Evolutionary conservation across 92 coral and sea anemone genomes (phyloP).

Genomic region (Zoanthus sociatus): DNA sequence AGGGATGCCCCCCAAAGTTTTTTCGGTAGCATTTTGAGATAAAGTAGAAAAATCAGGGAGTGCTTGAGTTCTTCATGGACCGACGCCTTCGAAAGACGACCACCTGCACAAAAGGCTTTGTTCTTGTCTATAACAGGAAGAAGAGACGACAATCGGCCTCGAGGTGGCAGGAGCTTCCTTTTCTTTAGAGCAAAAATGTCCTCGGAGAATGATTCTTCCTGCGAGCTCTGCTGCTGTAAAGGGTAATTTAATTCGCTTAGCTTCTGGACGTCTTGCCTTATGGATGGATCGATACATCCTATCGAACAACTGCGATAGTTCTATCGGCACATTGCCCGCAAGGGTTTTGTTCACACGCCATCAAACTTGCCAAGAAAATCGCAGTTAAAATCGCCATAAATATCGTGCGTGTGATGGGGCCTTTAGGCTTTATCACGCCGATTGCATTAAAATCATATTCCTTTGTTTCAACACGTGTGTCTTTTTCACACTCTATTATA

Average conservation of each 20-base stretch:
- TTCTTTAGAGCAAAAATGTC: constrained; percentile 47
- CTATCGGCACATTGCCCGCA: no score
- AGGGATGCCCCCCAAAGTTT: no score
- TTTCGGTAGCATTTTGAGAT: no score
- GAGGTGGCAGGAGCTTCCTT: constrained; percentile 45
- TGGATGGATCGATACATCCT: constrained; percentile 1
- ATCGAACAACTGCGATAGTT: no score
- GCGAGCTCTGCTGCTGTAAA: constrained; percentile 48
- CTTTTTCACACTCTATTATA: no score
- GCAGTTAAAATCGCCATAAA: no score
- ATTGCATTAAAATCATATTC: no score
- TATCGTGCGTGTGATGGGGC: no score
- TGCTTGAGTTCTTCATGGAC: constrained; percentile 57
- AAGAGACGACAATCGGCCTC: constrained; percentile 46
- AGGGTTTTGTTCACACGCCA: no score
- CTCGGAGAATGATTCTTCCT: constrained; percentile 35
- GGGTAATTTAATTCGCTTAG: neutral
- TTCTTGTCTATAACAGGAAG: constrained; percentile 38
- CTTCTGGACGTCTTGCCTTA: neutral
- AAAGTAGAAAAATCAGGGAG: constrained; percentile 35
- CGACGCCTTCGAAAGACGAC: constrained; percentile 61
- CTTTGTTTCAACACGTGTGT: no score
- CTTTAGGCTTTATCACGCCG: no score
- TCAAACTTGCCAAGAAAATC: no score
- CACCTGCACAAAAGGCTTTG: constrained; percentile 53